phyloP scores from a whole-genome alignment of 2,797 vertebrate species.

The Morelia viridis region DNA sequence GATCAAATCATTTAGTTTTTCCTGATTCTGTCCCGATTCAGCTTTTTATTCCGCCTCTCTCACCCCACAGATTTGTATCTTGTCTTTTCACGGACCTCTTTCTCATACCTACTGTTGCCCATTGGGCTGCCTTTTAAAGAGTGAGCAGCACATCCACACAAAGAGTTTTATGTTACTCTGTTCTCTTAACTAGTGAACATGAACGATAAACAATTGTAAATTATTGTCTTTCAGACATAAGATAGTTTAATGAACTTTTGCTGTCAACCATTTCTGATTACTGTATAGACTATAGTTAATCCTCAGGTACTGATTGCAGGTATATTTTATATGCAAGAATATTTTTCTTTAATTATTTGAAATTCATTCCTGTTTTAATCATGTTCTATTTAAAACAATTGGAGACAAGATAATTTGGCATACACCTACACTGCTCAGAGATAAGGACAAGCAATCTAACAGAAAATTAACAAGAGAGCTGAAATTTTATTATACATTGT shows the following conservation, averaged over 20 bases:
- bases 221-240: conserved; percentile 11
- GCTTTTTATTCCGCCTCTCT: not conserved
- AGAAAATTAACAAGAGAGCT: not conserved
- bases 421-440: not conserved
- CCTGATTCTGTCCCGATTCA: not conserved
- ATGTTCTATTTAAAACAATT: conserved; percentile 56
- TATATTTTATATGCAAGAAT: conserved; percentile 11
- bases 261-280: conserved; percentile 16
- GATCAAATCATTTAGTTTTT: not conserved
- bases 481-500: not conserved
- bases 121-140: not conserved
- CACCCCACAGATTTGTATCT: not conserved
- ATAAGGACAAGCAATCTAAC: conserved; percentile 7
- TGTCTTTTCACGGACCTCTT: not conserved
- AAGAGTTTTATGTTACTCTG: not conserved
- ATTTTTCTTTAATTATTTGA: conserved; percentile 42
- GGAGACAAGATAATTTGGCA: conserved; percentile 41
- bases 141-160: not conserved
- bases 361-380: conserved; percentile 49
- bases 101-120: not conserved
- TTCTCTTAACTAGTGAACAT: conserved; percentile 9
- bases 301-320: conserved; percentile 19
- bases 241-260: conserved; percentile 3
- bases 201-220: not conserved
- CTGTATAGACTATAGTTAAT: conserved; percentile 6